Conservation (phyloP, 2,113 vertebrate species). For the Beaufortia kweichowensis region DNA sequence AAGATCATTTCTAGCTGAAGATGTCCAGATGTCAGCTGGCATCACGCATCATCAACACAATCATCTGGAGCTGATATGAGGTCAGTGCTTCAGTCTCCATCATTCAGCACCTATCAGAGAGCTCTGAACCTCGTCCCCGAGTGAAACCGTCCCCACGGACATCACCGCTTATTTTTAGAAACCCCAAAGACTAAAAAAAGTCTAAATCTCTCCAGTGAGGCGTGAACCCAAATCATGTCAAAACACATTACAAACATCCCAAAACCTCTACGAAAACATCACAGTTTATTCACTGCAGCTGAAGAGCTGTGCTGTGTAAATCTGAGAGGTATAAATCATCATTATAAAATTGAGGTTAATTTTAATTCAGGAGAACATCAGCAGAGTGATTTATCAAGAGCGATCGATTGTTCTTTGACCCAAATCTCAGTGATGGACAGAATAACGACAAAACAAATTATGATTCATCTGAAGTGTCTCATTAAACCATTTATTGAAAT, state of each 20-base stretch:
- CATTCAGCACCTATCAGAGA: constrained; percentile 26
- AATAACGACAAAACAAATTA: background rate
- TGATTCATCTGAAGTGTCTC: background rate
- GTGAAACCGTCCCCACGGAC: constrained; percentile 10
- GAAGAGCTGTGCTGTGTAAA: background rate
- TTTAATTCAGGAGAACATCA: no score
- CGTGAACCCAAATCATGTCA: constrained; percentile 20
- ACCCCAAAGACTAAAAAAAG: background rate
- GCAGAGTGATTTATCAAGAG: background rate
- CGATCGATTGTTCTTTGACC: constrained; percentile 2
- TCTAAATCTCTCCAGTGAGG: background rate
- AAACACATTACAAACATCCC: constrained; percentile 14
- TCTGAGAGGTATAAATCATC: background rate
- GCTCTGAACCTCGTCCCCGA: background rate
- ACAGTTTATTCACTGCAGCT: constrained; percentile 6
- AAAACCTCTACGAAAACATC: background rate
- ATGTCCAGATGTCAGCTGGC: constrained; percentile 12
- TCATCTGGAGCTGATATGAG: constrained; percentile 8
- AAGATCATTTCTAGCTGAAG: no score
- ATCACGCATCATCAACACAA: constrained; percentile 10
- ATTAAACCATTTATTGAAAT: background rate
- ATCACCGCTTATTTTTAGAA: background rate
- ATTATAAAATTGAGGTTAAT: background rate
- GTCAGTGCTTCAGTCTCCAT: background rate
- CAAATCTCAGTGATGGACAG: background rate